A percentile compares a stretch with the other conserved stretches of the same genome.
Evolutionary conservation across 2,113 vertebrate species (phyloP).

Genomic region (Bombycilla garrulus): DNA sequence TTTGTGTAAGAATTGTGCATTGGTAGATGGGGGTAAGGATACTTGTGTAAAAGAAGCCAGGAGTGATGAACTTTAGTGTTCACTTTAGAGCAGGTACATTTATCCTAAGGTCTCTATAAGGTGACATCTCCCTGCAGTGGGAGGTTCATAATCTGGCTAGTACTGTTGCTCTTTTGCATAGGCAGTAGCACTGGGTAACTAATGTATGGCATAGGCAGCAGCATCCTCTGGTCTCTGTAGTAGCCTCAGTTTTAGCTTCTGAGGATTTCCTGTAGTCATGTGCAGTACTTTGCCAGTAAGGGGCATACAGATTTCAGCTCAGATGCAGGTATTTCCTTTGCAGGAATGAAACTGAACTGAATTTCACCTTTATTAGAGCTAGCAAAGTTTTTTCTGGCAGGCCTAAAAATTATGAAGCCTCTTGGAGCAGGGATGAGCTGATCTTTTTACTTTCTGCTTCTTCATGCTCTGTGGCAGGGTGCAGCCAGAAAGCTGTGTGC

Average conservation of each 20-base stretch:
- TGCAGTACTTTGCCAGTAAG: not conserved
- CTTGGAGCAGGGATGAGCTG: not conserved
- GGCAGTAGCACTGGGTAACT: not conserved
- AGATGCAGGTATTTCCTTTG: not conserved
- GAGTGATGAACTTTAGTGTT: not conserved
- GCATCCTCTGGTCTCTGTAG: not conserved
- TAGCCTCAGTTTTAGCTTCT: not conserved
- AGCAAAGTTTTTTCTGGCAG: not conserved
- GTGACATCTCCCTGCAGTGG: not conserved
- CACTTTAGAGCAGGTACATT: not conserved
- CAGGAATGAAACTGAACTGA: not conserved
- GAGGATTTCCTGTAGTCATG: rapidly evolving
- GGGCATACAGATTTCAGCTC: not conserved
- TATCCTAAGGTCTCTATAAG: not conserved
- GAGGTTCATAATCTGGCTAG: not conserved
- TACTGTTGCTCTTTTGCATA: not conserved
- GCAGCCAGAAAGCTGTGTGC: not conserved
- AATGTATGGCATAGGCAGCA: not conserved
- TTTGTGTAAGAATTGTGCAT: not conserved
- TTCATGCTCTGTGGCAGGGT: not conserved
- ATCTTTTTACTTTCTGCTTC: not conserved
- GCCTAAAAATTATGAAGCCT: not conserved
- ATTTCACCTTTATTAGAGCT: not conserved
- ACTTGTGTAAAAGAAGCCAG: not conserved
- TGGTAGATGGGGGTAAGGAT: rapidly evolving